Evolutionary conservation across 2,888 invertebrate genomes (phyloP).

Genomic region (Lithophane semibrunnea): DNA sequence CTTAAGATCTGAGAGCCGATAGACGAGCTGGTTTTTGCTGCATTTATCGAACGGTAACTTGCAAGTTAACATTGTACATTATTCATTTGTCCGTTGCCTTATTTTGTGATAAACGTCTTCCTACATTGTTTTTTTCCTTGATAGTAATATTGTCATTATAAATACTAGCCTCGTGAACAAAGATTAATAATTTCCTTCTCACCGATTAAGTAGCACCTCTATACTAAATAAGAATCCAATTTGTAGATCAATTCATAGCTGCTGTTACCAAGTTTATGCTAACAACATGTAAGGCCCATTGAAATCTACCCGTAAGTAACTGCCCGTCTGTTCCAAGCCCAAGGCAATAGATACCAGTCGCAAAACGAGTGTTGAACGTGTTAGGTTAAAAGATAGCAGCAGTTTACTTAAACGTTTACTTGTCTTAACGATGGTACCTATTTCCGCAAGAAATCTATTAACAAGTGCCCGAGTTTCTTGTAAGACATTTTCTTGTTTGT

Average conservation of each 20-base stretch:
- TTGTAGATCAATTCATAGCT: conserved; percentile 45
- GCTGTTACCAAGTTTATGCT: conserved; percentile 35
- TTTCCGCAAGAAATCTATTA: conserved; percentile 55
- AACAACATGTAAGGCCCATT: conserved; percentile 36
- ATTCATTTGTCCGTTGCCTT: background rate
- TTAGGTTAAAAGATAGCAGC: conserved; percentile 54
- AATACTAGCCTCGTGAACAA: conserved; percentile 6
- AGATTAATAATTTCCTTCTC: conserved; percentile 22
- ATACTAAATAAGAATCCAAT: conserved; percentile 43
- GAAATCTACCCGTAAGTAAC: conserved; percentile 30
- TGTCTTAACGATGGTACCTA: conserved; percentile 49
- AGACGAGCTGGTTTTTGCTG: conserved; percentile 47
- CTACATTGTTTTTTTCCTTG: background rate
- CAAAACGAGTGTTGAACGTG: conserved; percentile 49
- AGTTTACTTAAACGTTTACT: conserved; percentile 58
- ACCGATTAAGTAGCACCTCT: background rate
- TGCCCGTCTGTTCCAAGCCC: conserved; percentile 43
- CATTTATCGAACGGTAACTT: background rate
- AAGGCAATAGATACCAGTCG: conserved; percentile 41
- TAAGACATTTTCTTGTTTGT: conserved; percentile 46
- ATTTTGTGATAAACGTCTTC: background rate
- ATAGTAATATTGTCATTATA: conserved; percentile 8
- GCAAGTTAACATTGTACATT: background rate
- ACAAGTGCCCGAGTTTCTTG: conserved; percentile 27
- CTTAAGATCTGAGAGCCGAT: conserved; percentile 50